These are phyloP conservation scores for Brachionus paranguensis DNA, from an alignment of 1,140 invertebrate genomes.

Conservation along the genomic window DNA sequence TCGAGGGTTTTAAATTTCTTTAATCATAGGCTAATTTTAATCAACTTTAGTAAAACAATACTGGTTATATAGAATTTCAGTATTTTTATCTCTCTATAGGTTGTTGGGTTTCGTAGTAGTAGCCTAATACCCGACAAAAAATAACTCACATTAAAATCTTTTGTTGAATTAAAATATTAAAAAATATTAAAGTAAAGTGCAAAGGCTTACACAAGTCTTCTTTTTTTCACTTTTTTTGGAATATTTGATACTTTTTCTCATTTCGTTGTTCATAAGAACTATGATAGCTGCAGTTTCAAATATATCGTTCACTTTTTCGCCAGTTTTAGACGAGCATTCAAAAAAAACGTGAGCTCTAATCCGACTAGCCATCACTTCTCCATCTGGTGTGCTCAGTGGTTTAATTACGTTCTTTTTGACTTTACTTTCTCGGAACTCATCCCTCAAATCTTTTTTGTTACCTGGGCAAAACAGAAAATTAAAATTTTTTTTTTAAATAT, in stretches of 20 bases:
- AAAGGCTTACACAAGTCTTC: conserved; percentile 24
- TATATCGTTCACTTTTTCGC: conserved; percentile 96
- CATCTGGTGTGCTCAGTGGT: conserved; percentile 91
- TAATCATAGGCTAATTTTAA: not conserved
- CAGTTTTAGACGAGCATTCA: conserved; percentile 98
- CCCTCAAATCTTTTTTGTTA: conserved; percentile 71
- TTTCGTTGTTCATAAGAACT: conserved; percentile 74
- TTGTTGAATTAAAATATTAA: not conserved
- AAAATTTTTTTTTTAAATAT: no score
- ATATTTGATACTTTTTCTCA: conserved; percentile 38
- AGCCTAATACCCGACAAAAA: not conserved
- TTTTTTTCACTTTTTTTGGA: not conserved
- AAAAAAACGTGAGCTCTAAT: conserved; percentile 98
- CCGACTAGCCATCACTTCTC: conserved; percentile 94
- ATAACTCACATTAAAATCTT: conserved; percentile 6
- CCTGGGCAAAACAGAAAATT: not conserved
- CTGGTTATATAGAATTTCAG: conserved; percentile 16
- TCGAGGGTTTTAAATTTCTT: not conserved
- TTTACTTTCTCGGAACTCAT: conserved; percentile 89
- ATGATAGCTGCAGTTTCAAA: conserved; percentile 98
- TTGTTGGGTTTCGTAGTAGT: not conserved
- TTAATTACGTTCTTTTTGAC: conserved; percentile 97
- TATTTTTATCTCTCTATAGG: not conserved
- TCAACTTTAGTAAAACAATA: conserved; percentile 8
- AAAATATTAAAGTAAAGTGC: not conserved